A percentile compares a stretch with the other conserved stretches of the same genome.
Evolutionary conservation across 2,797 vertebrate genomes (phyloP).

Genomic region (Silurus aristotelis): DNA sequence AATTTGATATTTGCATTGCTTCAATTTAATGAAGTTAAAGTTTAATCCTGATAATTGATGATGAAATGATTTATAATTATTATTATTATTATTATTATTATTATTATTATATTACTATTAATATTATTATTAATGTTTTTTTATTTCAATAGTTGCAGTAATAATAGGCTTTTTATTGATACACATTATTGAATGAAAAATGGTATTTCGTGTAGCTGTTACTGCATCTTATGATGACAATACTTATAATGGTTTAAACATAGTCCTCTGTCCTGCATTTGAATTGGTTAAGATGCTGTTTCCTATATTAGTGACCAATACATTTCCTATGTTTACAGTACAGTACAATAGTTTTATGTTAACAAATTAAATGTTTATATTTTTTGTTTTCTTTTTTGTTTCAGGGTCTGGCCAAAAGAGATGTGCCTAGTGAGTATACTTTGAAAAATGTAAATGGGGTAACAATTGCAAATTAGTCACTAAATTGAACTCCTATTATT

Average conservation of each 20-base stretch:
- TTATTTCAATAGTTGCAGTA: not conserved
- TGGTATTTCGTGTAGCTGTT: not conserved
- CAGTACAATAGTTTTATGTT: no score
- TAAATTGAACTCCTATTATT: not conserved
- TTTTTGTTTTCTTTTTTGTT: constrained; percentile 65
- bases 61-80: not conserved
- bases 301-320: not conserved
- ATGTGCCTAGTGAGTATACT: constrained; percentile 89
- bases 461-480: not conserved
- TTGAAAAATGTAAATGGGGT: not conserved
- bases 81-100: not conserved
- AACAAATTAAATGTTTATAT: constrained; percentile 7
- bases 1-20: not conserved
- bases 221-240: not conserved
- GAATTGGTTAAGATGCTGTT: not conserved
- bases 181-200: not conserved
- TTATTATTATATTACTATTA: not conserved
- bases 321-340: not conserved
- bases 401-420: constrained; percentile 92
- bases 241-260: not conserved
- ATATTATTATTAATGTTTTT: not conserved
- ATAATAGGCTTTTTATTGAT: not conserved
- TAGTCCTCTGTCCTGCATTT: not conserved
- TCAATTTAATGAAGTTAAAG: not conserved
- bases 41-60: not conserved